Evolutionary conservation across 2,797 vertebrate genomes (phyloP), one percentile per base, ranked within the genome.

Genomic region (Catostomus latipinnis): DNA sequence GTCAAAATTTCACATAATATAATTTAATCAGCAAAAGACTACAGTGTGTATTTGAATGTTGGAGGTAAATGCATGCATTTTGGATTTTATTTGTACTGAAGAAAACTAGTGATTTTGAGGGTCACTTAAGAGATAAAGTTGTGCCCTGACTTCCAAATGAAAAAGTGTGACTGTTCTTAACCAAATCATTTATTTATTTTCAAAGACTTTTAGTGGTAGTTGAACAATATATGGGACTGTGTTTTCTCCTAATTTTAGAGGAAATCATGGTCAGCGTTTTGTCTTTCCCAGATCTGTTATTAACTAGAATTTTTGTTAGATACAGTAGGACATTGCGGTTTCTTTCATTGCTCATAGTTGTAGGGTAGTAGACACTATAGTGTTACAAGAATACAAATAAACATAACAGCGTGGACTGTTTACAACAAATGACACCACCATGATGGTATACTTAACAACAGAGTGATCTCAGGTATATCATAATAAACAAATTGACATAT

Each of bases 21-120:
- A 71, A 45, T 52, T 61, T 0, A 62, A 10, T 49, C 56, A 65
- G 45, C 45, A 10, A 45, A 71, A 71, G 67, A 53, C 7, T 14
- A 69, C 18, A 18, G 49, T 74, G 71, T 73, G 66, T 62, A 34
- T 50, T 65, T 81, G 76, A 82, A 62, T 66, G 76, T 43, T 79
- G 82, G 83, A 57, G 34, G 54, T 45, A 49, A 60, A 50, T 78
- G 81, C 81, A 78, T 82, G 84, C 1, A 45, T 74, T 70, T 77
- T 77, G 45, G 69, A 46, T 53, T 74, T 71, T 79, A 73, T 81
- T 73, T 87, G 70, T 66, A 82, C 66, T 78, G 77, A 74, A 60
- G 66, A 63, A 80, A 71, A 46, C 45, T 79, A 75, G 62, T 70
- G 58, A 60, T 50, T 69, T 52, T 67, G n/a, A 67, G 60, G 70